phyloP scores from a whole-genome alignment of 2,113 vertebrate species.

The Paradoxurus hermaphroditus region DNA sequence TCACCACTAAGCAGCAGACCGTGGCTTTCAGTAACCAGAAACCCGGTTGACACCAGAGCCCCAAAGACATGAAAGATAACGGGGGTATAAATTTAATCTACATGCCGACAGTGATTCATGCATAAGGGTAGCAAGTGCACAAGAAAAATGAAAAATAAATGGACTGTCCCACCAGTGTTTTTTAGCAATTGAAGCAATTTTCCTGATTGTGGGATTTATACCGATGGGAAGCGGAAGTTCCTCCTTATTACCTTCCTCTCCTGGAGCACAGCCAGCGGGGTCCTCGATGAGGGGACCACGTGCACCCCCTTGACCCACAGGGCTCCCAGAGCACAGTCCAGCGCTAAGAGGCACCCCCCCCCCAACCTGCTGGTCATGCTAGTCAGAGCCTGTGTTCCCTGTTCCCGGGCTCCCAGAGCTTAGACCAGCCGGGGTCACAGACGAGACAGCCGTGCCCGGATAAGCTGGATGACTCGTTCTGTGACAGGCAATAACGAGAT shows the following conservation, averaged over 20 bases:
- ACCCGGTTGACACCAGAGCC: constrained; percentile 48
- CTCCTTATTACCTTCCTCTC: constrained; percentile 35
- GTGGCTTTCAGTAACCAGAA: constrained; percentile 43
- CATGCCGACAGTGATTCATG: constrained; percentile 76
- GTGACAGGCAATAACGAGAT: not conserved
- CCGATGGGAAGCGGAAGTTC: constrained; percentile 28
- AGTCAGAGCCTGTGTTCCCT: not conserved
- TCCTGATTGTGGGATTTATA: constrained; percentile 75
- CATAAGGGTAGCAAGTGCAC: constrained; percentile 60
- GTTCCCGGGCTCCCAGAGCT: not conserved
- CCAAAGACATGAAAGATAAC: constrained; percentile 71
- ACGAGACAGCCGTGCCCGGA: not conserved
- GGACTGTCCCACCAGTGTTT: constrained; percentile 68
- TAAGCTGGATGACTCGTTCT: not conserved
- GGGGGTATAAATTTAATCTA: constrained; percentile 70
- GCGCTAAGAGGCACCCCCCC: accelerated
- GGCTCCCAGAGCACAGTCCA: not conserved
- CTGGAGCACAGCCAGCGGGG: not conserved
- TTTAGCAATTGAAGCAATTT: constrained; percentile 76
- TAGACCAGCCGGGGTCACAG: not conserved
- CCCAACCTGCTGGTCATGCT: not conserved
- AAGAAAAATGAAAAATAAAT: constrained; percentile 80
- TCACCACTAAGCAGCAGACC: not conserved
- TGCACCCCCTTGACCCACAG: not conserved
- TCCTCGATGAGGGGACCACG: not conserved